Base-by-base conservation (phyloP, 2,113 vertebrate genomes). In the Blennius ocellaris region DNA sequence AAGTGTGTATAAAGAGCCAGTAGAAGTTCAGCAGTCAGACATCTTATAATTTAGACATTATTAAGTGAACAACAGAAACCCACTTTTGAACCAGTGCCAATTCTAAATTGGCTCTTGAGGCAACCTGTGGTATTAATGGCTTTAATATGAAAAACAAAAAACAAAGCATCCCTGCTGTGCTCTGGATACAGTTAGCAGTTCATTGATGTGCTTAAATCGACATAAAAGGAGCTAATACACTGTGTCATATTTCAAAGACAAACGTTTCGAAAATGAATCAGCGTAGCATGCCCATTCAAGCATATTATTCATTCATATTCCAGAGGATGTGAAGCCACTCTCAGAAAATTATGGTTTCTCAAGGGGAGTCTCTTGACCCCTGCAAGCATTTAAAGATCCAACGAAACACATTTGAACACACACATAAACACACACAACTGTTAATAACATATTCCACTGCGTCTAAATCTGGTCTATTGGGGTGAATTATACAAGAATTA, bases 211-310 rank as follows among this genome's bases (percentile, higher is more conserved):
- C 58, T 67, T 56, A 67, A 61, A 76, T 68, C 55, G 66, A 48
- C 69, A n/a, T 53, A 52, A 69, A 15, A 69, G 56, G 50, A 64
- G 63, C 41, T 74, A 70, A 82, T 78, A 68, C 45, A 36, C 69
- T 67, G 53, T 51, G 58, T 65, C 48, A 67, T 53, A 67, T 82
- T 75, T 75, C 76, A 84, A 79, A 87, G 74, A 79, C 50, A 79
- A 84, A 83, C 71, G 65, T 48, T 61, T 64, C 36, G 39, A n/a
- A 63, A 75, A 82, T 56, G 47, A 48, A 54, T 78, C 44, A 41
- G 47, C 62, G 17, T 65, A 68, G 69, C 39, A 30, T 2, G 59
- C 47, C 39, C 58, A 60, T 71, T 69, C 53, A 59, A 67, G 68
- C 72, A 79, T 69, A 65, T 86, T 79, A 76, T 40, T 63, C n/a